Evolutionary conservation across 1,140 invertebrate species (phyloP).

Genomic region (Kradibia gibbosae): DNA sequence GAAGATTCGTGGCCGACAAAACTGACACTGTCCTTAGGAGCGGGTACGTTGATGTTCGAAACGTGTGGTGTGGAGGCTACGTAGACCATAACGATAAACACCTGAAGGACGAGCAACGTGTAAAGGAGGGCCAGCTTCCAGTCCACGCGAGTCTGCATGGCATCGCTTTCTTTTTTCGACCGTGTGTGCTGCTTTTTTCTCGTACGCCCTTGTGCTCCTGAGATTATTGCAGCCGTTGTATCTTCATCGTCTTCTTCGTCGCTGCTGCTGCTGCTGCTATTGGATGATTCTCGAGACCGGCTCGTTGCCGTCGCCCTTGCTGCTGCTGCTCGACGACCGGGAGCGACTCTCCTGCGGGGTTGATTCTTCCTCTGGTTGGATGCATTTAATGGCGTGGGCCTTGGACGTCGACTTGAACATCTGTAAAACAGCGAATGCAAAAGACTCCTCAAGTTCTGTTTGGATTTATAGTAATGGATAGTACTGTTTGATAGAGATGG

Average conservation of each 20-base stretch:
- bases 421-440: neutral
- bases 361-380: conserved; percentile 24
- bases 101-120: conserved; percentile 68
- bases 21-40: conserved; percentile 57
- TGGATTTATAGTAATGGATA: no score
- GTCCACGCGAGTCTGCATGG: conserved; percentile 69
- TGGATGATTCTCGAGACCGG: neutral
- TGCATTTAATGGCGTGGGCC: conserved; percentile 36
- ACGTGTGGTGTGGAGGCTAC: conserved; percentile 67
- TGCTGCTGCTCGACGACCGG: neutral
- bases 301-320: neutral
- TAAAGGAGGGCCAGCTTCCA: conserved; percentile 68
- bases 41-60: conserved; percentile 30
- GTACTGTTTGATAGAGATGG: no score
- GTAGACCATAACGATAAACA: conserved; percentile 70
- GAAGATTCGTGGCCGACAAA: conserved; percentile 63
- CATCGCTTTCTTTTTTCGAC: conserved; percentile 53
- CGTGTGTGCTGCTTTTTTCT: conserved; percentile 6
- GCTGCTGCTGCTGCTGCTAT: neutral
- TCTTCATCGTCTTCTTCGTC: conserved; percentile 23
- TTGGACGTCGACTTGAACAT: conserved; percentile 34
- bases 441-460: neutral
- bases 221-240: neutral
- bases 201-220: neutral
- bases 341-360: conserved; percentile 20